A percentile compares a stretch with the other conserved stretches of the same genome.
Evolutionary conservation across 1,140 invertebrate species (phyloP).

Genomic region (Drosophila nasuta): DNA sequence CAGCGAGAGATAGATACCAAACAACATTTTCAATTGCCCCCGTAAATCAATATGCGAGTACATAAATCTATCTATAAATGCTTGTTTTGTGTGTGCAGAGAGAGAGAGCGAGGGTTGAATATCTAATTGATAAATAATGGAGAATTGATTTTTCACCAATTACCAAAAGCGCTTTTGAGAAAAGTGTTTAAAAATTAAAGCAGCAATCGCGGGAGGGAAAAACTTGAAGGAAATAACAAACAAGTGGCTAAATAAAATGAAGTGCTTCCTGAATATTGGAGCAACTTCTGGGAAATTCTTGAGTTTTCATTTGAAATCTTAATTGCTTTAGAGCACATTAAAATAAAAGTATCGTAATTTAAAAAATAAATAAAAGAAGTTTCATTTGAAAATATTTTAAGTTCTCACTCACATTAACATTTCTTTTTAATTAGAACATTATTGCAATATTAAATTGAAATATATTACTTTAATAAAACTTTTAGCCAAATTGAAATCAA

Average conservation of each 20-base stretch:
- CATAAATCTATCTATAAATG: constrained; percentile 20
- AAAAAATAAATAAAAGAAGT: no score
- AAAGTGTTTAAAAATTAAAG: neutral
- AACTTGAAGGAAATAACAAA: neutral
- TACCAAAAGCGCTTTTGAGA: neutral
- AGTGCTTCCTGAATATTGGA: neutral
- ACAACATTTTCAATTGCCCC: constrained; percentile 2
- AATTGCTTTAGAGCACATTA: no score
- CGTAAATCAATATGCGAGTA: constrained; percentile 11
- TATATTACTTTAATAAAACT: no score
- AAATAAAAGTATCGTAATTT: no score
- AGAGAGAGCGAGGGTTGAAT: constrained; percentile 2
- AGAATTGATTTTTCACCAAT: constrained; percentile 8
- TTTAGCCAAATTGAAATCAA: no score
- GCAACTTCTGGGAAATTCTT: no score
- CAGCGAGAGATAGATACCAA: neutral
- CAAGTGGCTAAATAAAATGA: neutral
- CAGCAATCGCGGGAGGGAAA: neutral
- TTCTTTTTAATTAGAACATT: no score
- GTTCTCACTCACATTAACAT: no score
- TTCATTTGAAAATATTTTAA: no score
- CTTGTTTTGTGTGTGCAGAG: neutral
- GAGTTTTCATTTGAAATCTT: no score
- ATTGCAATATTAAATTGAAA: no score
- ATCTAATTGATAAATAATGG: constrained; percentile 14